phyloP scores from a whole-genome alignment of 2,113 vertebrate species.

The Motacilla alba region DNA sequence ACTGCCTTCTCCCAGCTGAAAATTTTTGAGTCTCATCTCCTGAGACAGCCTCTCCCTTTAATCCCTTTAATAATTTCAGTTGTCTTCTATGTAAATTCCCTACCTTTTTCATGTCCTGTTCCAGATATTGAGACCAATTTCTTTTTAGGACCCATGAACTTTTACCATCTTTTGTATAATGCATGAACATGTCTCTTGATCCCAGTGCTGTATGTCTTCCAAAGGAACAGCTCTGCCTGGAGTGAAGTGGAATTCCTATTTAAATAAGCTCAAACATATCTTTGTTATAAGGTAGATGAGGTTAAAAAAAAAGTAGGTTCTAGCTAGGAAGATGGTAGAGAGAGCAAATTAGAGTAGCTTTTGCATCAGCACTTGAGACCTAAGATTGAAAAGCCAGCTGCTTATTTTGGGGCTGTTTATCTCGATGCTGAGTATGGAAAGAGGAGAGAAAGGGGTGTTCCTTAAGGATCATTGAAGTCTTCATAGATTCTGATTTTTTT shows the following conservation, averaged over 20 bases:
- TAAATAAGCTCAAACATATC: neutral
- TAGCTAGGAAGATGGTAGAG: neutral
- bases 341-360: neutral
- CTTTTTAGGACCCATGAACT: neutral
- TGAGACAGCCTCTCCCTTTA: neutral
- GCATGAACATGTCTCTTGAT: neutral
- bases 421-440: neutral
- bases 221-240: neutral
- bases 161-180: neutral
- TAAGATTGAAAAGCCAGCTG: neutral
- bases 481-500: neutral
- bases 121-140: neutral
- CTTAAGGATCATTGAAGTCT: neutral
- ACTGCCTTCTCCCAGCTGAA: neutral
- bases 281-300: neutral
- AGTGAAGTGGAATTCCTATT: neutral
- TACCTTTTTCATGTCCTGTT: neutral
- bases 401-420: neutral
- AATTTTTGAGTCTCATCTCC: neutral
- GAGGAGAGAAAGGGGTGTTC: neutral
- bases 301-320: neutral
- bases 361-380: neutral
- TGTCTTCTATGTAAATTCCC: neutral
- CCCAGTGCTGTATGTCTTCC: neutral
- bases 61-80: neutral